phyloP scores from a whole-genome alignment of 2,113 vertebrate species.

The Prietella phreatophila region DNA sequence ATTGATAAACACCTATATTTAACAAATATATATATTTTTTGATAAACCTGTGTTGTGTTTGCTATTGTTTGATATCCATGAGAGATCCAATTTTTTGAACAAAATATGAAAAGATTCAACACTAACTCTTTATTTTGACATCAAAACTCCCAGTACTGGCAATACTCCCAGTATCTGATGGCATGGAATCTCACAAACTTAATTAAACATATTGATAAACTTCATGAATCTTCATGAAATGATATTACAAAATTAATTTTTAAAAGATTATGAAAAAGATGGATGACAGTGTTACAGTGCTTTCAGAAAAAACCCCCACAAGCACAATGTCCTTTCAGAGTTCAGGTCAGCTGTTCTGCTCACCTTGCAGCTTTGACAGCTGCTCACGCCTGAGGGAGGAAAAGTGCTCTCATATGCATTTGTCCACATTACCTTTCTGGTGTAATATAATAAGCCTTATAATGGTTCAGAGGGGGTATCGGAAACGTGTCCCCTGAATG shows the following conservation, averaged over 20 bases:
- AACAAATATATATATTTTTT: too few species aligned
- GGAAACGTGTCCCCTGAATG: slow-evolving; percentile 28
- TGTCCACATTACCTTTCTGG: slow-evolving; percentile 36
- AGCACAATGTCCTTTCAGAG: background rate
- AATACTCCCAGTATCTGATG: background rate
- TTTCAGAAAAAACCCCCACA: background rate
- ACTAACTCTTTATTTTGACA: background rate
- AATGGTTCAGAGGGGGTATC: slow-evolving; percentile 37
- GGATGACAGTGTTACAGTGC: background rate
- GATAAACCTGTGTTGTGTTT: too few species aligned
- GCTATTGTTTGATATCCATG: too few species aligned
- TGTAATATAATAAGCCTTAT: slow-evolving; percentile 35
- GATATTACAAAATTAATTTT: background rate
- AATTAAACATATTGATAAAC: background rate
- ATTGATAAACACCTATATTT: too few species aligned
- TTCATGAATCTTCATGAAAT: background rate
- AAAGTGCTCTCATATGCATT: slow-evolving; percentile 25
- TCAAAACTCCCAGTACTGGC: background rate
- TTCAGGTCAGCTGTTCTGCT: slow-evolving; percentile 40
- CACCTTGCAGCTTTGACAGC: slow-evolving; percentile 46
- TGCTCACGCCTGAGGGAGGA: slow-evolving; percentile 44
- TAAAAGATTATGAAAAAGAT: background rate
- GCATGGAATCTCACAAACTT: background rate
- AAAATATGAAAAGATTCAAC: too few species aligned
- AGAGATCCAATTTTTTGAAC: too few species aligned